These are phyloP conservation scores for Limnephilus marmoratus DNA, from an alignment of 2,888 invertebrate genomes.

Conservation along the genomic window DNA sequence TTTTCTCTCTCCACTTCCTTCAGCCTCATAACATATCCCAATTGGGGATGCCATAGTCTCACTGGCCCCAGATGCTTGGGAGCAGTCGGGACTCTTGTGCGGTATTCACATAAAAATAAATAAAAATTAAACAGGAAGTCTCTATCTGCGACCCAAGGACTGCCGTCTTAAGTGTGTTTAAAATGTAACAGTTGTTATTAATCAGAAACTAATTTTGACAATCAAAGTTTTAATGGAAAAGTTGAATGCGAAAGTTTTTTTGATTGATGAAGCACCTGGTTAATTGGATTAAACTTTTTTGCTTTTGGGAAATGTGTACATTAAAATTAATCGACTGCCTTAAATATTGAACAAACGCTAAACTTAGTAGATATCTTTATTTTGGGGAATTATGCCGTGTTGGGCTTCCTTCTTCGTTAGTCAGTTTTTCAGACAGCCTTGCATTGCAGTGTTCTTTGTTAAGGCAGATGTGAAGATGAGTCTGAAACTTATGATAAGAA, in stretches of 20 bases:
- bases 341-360: background rate
- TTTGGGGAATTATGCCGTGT: too few species aligned
- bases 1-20: too few species aligned
- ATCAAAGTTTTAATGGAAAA: conserved; percentile 57
- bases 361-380: background rate
- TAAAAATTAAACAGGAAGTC: background rate
- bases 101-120: too few species aligned
- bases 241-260: conserved; percentile 41
- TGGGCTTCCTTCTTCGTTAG: too few species aligned
- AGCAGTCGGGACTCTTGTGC: too few species aligned
- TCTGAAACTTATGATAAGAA: too few species aligned
- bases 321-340: background rate
- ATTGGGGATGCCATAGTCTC: too few species aligned
- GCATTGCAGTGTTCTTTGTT: too few species aligned
- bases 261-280: conserved; percentile 41
- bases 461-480: too few species aligned
- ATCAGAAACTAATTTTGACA: conserved; percentile 49
- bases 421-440: too few species aligned
- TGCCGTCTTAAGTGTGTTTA: background rate
- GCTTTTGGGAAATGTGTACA: background rate
- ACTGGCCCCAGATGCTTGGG: too few species aligned
- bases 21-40: too few species aligned
- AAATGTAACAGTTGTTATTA: conserved; percentile 26
- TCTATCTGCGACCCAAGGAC: background rate
- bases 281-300: conserved; percentile 41